These are phyloP conservation scores for Ceratina japonica DNA, from an alignment of 1,140 invertebrate species.

Conservation along the genomic window DNA sequence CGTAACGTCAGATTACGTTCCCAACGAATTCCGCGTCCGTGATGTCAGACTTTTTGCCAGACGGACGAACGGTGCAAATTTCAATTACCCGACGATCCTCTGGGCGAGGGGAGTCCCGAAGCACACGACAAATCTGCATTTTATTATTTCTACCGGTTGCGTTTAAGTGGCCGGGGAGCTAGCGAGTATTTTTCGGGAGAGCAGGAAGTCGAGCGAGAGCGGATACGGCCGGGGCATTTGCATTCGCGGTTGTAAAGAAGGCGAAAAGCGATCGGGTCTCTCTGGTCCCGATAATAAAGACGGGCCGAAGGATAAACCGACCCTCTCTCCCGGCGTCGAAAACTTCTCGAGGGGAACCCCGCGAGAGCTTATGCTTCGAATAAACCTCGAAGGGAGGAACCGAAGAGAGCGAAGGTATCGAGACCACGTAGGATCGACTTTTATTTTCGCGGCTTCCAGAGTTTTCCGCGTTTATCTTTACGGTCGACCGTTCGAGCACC, in stretches of 20 bases:
- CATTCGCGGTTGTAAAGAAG: conserved; percentile 74
- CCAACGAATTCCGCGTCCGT: neutral
- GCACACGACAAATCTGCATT: conserved; percentile 69
- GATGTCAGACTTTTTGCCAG: too few species aligned
- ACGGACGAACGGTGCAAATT: neutral
- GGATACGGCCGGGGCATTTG: conserved; percentile 73
- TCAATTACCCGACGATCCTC: neutral
- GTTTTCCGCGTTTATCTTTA: conserved; percentile 68
- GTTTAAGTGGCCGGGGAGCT: conserved; percentile 62
- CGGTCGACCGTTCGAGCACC: conserved; percentile 46
- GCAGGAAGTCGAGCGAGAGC: conserved; percentile 67
- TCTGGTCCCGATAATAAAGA: conserved; percentile 66
- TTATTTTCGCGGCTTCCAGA: conserved; percentile 54
- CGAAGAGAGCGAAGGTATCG: conserved; percentile 30
- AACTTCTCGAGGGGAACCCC: conserved; percentile 34
- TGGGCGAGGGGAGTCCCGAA: neutral
- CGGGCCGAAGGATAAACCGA: conserved; percentile 57
- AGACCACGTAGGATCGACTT: conserved; percentile 43
- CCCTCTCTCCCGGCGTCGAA: conserved; percentile 32
- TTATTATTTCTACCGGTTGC: conserved; percentile 74
- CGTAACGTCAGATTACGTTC: neutral
- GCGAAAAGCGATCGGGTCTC: conserved; percentile 67
- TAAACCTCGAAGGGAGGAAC: conserved; percentile 64
- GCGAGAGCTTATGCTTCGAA: conserved; percentile 69
- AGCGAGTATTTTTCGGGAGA: conserved; percentile 23